Evolutionary conservation across 1,140 invertebrate genomes (phyloP).

Genomic region (Drosophila pachea): DNA sequence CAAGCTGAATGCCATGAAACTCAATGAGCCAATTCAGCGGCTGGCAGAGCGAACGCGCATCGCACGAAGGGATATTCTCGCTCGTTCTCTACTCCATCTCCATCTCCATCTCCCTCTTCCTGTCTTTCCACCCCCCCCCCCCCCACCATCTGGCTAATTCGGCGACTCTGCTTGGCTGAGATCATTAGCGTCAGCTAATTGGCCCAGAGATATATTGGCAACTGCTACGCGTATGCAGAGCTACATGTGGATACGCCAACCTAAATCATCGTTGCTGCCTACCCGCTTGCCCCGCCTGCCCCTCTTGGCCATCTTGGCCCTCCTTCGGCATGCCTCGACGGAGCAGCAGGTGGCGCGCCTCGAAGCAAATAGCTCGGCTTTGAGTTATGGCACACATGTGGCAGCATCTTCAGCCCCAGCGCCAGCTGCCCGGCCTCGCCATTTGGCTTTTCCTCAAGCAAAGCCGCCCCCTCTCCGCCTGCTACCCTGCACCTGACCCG

Average conservation of each 20-base stretch:
- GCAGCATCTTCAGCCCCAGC: slow-evolving; percentile 25
- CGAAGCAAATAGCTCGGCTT: slow-evolving; percentile 45
- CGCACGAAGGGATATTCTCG: background rate
- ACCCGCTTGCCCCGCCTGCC: no score
- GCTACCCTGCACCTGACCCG: slow-evolving; percentile 4
- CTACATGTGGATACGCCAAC: slow-evolving; percentile 4
- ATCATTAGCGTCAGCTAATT: slow-evolving; percentile 37
- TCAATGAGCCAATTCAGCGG: background rate
- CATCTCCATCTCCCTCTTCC: background rate
- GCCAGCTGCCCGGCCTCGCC: background rate
- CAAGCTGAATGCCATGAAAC: slow-evolving; percentile 23
- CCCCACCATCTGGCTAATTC: background rate
- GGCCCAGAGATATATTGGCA: background rate
- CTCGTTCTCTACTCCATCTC: background rate
- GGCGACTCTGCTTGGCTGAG: background rate
- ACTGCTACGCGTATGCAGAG: background rate
- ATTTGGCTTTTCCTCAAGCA: background rate
- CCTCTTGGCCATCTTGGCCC: no score
- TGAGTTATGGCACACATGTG: slow-evolving; percentile 72
- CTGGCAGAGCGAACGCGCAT: no score
- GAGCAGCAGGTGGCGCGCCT: slow-evolving; percentile 15
- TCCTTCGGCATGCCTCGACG: background rate
- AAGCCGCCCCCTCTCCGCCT: background rate
- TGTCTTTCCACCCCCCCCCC: background rate
- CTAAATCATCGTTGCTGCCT: slow-evolving; percentile 20